Base-by-base conservation (phyloP, 2,888 invertebrate species). In the Eulithis testata region DNA sequence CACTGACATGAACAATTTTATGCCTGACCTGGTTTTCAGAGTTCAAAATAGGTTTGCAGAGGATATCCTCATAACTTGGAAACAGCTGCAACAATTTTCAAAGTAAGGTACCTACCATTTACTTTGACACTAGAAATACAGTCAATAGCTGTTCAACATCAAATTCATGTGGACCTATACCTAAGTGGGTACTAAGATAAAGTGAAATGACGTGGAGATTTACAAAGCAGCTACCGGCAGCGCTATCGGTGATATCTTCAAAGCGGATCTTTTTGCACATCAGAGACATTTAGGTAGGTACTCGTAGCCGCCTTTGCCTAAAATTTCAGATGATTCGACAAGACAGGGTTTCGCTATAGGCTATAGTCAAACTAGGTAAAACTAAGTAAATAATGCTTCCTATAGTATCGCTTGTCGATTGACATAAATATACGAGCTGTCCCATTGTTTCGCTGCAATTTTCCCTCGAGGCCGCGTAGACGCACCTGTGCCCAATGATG, bases 401-500 rank as follows among this genome's bases (percentile, higher is more conserved):
- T 49, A 57, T 57, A 49, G 56, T 61, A 61, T 66, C 21, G 63
- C 59, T 60, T 56, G 53, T 67, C 53, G 45, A 58, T 66, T 49
- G 51, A 55, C 64, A 62, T 40, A 52, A 37, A 51, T 52, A 57
- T 49, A 49, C 21, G 4, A 64, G 55, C 40, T 44, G 43, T 58
- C 6, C 53, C 65, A 73, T 71, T 72, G 68, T 70, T 57, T 67
- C 27, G 53, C 53, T 67, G 67, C 76, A 73, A 72, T 75, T 75
- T 75, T 75, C 75, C 73, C 66, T 73, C 65, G 68, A 72, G 69
- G 73, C 69, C 64, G 61, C 51, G 58, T 37, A 63, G 79, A 82
- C 85, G 86, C 91, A 90, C 90, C 90, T 91, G 93, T 81, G 81
- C 62, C 78, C 89, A 91, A 83, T 90, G 89, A 90, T 85, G 88